These are phyloP conservation scores for Myripristis murdjan DNA, from an alignment of 2,797 vertebrate species.

Conservation along the genomic window DNA sequence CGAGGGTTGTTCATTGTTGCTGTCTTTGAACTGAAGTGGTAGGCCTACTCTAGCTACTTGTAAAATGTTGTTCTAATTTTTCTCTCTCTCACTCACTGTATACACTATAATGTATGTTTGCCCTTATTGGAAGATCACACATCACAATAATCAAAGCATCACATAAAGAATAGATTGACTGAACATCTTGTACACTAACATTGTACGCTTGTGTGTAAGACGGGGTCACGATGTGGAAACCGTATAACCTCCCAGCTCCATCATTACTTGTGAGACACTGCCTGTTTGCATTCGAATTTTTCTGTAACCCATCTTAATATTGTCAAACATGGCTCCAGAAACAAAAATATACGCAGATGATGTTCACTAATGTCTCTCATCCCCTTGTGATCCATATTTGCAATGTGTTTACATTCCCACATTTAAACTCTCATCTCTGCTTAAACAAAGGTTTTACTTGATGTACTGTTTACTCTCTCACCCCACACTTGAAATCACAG, in stretches of 20 bases:
- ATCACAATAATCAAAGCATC: not conserved
- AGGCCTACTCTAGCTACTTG: too few species aligned
- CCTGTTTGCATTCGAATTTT: slow-evolving; percentile 11
- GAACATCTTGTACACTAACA: not conserved
- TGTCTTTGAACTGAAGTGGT: too few species aligned
- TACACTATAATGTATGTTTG: too few species aligned
- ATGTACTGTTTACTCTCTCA: not conserved
- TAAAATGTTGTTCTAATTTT: too few species aligned
- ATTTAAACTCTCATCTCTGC: not conserved
- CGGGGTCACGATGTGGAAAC: slow-evolving; percentile 2
- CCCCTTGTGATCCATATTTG: slow-evolving; percentile 18
- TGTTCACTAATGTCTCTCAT: slow-evolving; percentile 12
- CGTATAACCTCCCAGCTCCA: not conserved
- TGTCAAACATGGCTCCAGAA: slow-evolving; percentile 15
- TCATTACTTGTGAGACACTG: slow-evolving; percentile 14
- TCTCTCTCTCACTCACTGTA: too few species aligned
- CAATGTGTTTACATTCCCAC: slow-evolving; percentile 7
- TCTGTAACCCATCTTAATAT: slow-evolving; percentile 16
- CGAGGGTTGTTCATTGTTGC: too few species aligned
- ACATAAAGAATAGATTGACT: not conserved
- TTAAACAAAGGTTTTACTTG: not conserved
- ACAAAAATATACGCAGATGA: slow-evolving; percentile 16
- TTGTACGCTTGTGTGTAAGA: not conserved
- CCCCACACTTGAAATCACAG: slow-evolving; percentile 2
- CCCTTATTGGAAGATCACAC: too few species aligned